Evolutionary conservation across 2,888 invertebrate species (phyloP), one percentile per base, ranked within the genome.

Genomic region (Euzetes globulus): DNA sequence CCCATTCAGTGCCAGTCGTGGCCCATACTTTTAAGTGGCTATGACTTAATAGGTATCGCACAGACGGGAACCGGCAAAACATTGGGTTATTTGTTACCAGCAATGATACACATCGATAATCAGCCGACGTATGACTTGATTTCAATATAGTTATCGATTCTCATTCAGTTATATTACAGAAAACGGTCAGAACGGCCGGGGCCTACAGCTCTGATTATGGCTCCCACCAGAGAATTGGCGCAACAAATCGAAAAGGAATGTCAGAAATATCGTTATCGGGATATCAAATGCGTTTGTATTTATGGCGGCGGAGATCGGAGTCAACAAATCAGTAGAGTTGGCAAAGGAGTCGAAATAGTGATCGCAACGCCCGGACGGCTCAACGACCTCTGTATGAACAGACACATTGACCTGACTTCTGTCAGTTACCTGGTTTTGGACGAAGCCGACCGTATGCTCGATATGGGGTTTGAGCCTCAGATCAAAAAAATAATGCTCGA

Each of bases 1-100:
- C 96, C 96, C 0, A 94, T 97, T 80, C 85, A 85, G 80, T 82
- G 89, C 76, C 95, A 96, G 84, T 91, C 93, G 0, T 98, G 97
- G 97, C 98, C 98, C 0, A 87, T 97, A 76, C 85, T 97, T 0
- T 83, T 98, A 58, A 88, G 88, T 80, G 98, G 98, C 0, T 88
- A 90, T 81, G 97, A 98, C 83, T 84, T 97, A 82, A 96, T 98
- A 82, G 97, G 97, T 11, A 96, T 98, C 78, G 97, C 97, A 0
- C 96, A 95, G 81, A 85, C 86, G 19, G 86, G 86, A 50, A 83
- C 84, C 81, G 94, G 95, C 0, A 98, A 98, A 85, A 98, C 98
- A 0, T 85, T 98, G 75, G 97, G 95, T 0, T 97, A 95, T 81
- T 84, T 96, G 0, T 82, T 97, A 73, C 97, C 97, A 11, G 96